Percentiles rank a stretch among this genome's conserved stretches.
Conservation (phyloP, 92 coral and sea anemone species). For the Ricordea florida region DNA sequence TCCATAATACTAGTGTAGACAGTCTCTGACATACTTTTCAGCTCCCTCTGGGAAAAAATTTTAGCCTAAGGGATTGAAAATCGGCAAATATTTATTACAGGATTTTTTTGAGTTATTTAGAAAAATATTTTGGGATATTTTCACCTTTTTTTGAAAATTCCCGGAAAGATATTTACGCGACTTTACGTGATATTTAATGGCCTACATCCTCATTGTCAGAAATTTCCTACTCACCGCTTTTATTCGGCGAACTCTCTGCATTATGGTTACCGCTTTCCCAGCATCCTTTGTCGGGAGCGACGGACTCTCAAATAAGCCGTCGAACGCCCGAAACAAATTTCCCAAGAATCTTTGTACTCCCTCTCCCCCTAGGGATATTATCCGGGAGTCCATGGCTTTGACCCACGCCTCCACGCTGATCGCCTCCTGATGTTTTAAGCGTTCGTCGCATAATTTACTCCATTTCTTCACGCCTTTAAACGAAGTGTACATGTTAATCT, state of each 20-base stretch:
- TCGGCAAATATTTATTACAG: too few species aligned
- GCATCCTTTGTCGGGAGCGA: conserved; percentile 68
- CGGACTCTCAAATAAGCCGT: conserved; percentile 87
- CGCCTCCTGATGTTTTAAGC: conserved; percentile 77
- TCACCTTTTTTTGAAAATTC: too few species aligned
- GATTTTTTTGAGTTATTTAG: too few species aligned
- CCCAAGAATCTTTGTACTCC: conserved; percentile 91
- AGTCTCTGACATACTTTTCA: too few species aligned
- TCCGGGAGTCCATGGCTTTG: conserved; percentile 91
- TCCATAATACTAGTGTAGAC: neutral
- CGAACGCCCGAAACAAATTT: conserved; percentile 95
- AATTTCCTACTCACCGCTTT: conserved; percentile 62
- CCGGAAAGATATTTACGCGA: too few species aligned
- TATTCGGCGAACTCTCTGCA: conserved; percentile 85
- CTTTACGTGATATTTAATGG: too few species aligned
- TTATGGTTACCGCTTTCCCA: conserved; percentile 75
- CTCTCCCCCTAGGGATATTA: conserved; percentile 92
- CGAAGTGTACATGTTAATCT: neutral
- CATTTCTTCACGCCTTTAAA: conserved; percentile 88
- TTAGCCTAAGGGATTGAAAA: neutral
- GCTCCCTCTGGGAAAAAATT: too few species aligned
- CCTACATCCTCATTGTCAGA: too few species aligned
- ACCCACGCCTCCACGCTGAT: conserved; percentile 94
- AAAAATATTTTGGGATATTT: too few species aligned
- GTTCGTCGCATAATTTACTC: conserved; percentile 72